These are phyloP conservation scores for Catagonus wagneri DNA, from an alignment of 2,113 vertebrate species.

Conservation along the genomic window DNA sequence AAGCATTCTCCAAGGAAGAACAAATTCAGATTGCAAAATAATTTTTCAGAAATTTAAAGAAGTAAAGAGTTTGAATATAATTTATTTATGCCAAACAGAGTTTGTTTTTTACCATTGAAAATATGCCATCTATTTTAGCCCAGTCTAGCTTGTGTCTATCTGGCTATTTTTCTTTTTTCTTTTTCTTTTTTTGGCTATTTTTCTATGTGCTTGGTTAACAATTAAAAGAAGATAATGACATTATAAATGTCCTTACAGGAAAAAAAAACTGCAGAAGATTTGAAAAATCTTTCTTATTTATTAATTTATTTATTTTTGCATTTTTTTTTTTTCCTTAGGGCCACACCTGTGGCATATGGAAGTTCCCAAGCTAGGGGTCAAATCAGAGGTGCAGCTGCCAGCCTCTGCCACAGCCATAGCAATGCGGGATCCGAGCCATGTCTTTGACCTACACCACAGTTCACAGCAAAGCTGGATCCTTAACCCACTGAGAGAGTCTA, in stretches of 20 bases:
- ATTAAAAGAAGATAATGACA: background rate
- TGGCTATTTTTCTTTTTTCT: constrained; percentile 53
- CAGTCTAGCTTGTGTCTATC: background rate
- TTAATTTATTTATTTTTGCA: too few species aligned
- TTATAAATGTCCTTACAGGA: background rate
- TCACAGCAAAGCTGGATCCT: too few species aligned
- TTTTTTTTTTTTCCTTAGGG: too few species aligned
- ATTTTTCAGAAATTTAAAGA: constrained; percentile 49
- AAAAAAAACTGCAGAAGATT: background rate
- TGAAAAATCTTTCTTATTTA: constrained; percentile 37
- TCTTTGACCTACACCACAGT: too few species aligned
- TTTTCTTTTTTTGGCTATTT: constrained; percentile 56
- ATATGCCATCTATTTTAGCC: background rate
- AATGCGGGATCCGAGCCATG: too few species aligned
- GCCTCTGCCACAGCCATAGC: too few species aligned
- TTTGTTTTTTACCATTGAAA: constrained; percentile 55
- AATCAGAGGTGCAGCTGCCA: too few species aligned
- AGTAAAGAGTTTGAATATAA: constrained; percentile 14
- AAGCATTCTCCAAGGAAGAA: constrained; percentile 38
- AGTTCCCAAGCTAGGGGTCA: too few species aligned
- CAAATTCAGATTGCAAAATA: constrained; percentile 45
- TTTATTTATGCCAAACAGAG: constrained; percentile 16
- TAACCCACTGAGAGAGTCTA: too few species aligned
- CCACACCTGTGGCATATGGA: too few species aligned
- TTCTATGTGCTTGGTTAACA: constrained; percentile 21